Evolutionary conservation across 30 jellyfish, hydroid and myxozoan genomes (phyloP).

Genomic region (Hydra vulgaris): DNA sequence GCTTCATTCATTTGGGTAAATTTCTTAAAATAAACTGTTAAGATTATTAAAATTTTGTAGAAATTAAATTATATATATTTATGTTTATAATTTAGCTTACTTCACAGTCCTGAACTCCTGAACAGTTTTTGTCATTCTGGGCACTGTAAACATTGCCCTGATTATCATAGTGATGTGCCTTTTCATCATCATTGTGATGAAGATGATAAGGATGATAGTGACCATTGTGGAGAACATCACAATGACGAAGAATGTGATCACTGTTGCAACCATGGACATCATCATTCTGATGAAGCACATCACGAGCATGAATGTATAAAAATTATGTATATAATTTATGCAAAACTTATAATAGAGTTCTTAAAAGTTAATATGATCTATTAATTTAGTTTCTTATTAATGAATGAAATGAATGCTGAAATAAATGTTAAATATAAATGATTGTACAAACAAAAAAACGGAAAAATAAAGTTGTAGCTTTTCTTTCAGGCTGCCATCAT

Average conservation of each 20-base stretch:
- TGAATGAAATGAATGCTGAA: no score
- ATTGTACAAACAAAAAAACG: not conserved
- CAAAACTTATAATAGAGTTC: no score
- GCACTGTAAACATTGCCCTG: not conserved
- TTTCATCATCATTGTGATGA: not conserved
- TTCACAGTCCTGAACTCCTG: not conserved
- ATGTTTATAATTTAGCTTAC: not conserved
- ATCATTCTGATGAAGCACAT: not conserved
- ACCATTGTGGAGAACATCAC: not conserved
- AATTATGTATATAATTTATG: no score
- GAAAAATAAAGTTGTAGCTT: not conserved
- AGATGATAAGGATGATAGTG: not conserved
- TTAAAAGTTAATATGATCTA: not conserved
- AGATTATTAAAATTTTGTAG: no score
- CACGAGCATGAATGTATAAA: not conserved
- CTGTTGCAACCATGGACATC: not conserved
- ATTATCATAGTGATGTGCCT: slow-evolving; percentile 6
- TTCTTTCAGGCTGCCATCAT: not conserved
- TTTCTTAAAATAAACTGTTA: no score
- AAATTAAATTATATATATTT: no score
- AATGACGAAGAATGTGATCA: not conserved
- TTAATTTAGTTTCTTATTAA: not conserved
- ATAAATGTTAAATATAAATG: no score
- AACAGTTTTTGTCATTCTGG: not conserved
- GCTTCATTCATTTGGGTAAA: not conserved